Evolutionary conservation across 2,797 vertebrate genomes (phyloP), one percentile per base, ranked within the genome.

Genomic region (Acrossocheilus fasciatus): DNA sequence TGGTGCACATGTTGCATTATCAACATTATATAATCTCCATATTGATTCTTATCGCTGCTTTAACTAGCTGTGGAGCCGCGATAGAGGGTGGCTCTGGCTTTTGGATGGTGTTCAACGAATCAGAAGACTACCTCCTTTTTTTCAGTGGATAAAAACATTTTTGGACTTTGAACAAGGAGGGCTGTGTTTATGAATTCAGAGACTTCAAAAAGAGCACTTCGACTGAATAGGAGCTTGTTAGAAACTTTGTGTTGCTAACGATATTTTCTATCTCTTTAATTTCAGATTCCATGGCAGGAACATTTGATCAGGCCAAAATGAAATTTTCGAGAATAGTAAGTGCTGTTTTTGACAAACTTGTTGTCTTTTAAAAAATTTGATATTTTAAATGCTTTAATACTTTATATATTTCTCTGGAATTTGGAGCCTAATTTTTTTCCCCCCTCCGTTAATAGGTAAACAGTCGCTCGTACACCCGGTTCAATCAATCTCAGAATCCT

Each of bases 381-480:
- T 30, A 66, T 34, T 66, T 66, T 8, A 34, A 66, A 14, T 17
- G 34, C 6, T 66, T 20, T 20, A 36, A 36, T 68, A 18, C 30
- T 66, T 15, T 0, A 62, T 47, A 2, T 6, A 23, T 43, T 23
- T 64, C 1, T 18, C 20, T 50, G 14, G 2, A 34, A 41, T 66
- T 23, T n/a, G 0, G 30, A 17, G 4, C 10, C 0, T 81, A 15
- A 2, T 47, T 9, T 47, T 9, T 14, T 85, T 85, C 34, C 26
- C 11, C 43, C 5, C 5, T 68, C 14, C 12, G 5, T 70, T 18
- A 39, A 45, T 90, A 99, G 98, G 94, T 97, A 8, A 94, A 95
- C 54, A 94, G 94, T 0, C 89, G 93, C 2, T 96, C 96, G 0
- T 99, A 99, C 88, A 97, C 96, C 0, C 95, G 96, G 75, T 99